Evolutionary conservation across 2,888 invertebrate genomes (phyloP).

Genomic region (Leuctra nigra): DNA sequence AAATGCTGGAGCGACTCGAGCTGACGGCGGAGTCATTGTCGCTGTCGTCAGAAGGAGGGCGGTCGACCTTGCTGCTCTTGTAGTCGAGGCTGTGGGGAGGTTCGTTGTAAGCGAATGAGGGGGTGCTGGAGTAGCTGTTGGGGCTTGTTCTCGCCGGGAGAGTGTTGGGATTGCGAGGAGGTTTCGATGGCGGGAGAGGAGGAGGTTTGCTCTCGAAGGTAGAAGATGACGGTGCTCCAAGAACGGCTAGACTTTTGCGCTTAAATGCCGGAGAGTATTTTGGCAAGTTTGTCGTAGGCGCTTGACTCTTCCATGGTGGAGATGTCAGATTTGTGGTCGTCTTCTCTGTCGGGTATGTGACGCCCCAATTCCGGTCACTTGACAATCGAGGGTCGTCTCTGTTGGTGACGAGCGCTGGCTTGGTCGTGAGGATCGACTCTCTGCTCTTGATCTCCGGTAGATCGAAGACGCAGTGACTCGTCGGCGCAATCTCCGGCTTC

Average conservation of each 20-base stretch:
- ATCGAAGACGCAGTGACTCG: constrained; percentile 55
- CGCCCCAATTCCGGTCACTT: constrained; percentile 35
- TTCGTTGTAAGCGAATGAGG: constrained; percentile 32
- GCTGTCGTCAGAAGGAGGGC: constrained; percentile 53
- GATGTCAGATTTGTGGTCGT: constrained; percentile 29
- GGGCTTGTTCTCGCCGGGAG: no score
- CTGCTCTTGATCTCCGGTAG: constrained; percentile 64
- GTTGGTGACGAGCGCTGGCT: constrained; percentile 11
- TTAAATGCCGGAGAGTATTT: constrained; percentile 81
- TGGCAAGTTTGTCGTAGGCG: constrained; percentile 48
- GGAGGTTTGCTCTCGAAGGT: constrained; percentile 29
- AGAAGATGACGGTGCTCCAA: constrained; percentile 43
- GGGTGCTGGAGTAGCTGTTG: constrained; percentile 26
- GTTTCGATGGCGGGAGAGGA: constrained; percentile 26
- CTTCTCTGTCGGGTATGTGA: constrained; percentile 32
- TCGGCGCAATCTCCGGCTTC: constrained; percentile 45
- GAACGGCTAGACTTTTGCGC: constrained; percentile 63
- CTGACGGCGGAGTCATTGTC: constrained; percentile 87
- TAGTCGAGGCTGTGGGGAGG: constrained; percentile 52
- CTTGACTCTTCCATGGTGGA: constrained; percentile 39
- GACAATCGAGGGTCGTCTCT: constrained; percentile 21
- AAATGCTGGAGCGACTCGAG: constrained; percentile 72
- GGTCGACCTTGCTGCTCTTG: constrained; percentile 39
- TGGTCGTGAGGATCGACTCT: constrained; percentile 47
- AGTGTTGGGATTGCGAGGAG: constrained; percentile 34